phyloP scores from a whole-genome alignment of 2,797 vertebrate species.

The Choloepus didactylus region DNA sequence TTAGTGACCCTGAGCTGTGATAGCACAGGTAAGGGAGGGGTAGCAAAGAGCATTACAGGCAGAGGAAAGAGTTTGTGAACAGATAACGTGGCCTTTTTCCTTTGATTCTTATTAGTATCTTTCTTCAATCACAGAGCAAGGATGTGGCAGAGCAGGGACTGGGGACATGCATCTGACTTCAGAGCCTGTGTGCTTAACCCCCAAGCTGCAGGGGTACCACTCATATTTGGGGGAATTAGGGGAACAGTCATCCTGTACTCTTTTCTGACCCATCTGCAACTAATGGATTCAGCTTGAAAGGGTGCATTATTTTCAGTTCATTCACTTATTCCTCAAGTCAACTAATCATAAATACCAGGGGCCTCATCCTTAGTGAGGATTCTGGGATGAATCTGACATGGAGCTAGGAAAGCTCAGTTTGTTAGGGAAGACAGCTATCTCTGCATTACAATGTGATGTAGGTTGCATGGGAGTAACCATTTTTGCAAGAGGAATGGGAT shows the following conservation, averaged over 20 bases:
- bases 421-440: not conserved
- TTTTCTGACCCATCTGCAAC: not conserved
- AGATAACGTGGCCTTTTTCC: not conserved
- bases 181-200: no score
- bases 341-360: not conserved
- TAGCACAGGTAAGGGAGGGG: not conserved
- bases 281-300: not conserved
- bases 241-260: rapidly evolving
- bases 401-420: not conserved
- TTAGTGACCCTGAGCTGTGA: not conserved
- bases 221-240: not conserved
- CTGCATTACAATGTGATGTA: not conserved
- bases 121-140: not conserved
- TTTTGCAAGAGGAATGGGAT: not conserved
- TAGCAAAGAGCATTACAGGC: not conserved
- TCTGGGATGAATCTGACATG: not conserved
- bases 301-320: not conserved
- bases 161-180: no score
- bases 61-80: not conserved
- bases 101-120: not conserved
- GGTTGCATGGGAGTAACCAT: not conserved
- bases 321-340: not conserved
- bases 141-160: not conserved
- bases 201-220: not conserved
- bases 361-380: not conserved